Conservation (phyloP, 2,113 vertebrate species). For the Onychostoma macrolepis region DNA sequence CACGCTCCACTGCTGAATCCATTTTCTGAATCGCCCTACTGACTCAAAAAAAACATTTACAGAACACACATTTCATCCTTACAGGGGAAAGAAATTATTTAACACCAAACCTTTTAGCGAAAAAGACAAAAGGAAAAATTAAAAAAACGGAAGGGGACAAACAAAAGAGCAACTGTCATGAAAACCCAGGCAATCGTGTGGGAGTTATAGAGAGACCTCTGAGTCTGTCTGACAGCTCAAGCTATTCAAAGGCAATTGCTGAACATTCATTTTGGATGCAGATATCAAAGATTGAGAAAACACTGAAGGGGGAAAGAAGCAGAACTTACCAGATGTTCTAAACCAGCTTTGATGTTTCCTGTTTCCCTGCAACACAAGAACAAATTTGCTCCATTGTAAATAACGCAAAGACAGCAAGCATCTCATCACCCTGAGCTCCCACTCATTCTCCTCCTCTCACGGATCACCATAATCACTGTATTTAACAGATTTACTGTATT, state of each 20-base stretch:
- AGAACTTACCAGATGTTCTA: slow-evolving; percentile 94
- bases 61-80: background rate
- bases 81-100: background rate
- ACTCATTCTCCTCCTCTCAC: slow-evolving; percentile 17
- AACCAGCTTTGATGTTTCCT: slow-evolving; percentile 86
- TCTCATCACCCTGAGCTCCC: slow-evolving; percentile 42
- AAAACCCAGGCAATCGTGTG: background rate
- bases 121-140: background rate
- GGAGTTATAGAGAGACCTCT: slow-evolving; percentile 52
- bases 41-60: background rate
- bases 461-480: slow-evolving; percentile 26
- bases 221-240: slow-evolving; percentile 83
- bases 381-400: slow-evolving; percentile 80
- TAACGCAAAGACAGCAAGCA: slow-evolving; percentile 66
- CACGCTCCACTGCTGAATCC: background rate
- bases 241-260: slow-evolving; percentile 85
- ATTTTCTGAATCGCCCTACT: background rate
- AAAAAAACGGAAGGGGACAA: background rate
- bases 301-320: slow-evolving; percentile 85
- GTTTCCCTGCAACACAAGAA: slow-evolving; percentile 84
- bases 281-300: slow-evolving; percentile 88
- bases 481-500: slow-evolving; percentile 30
- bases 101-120: background rate
- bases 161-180: background rate
- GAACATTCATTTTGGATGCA: slow-evolving; percentile 86